Percentiles rank a stretch among this genome's conserved stretches.
Conservation (phyloP, 2,888 invertebrate genomes). For the Nomada goodeniana region DNA sequence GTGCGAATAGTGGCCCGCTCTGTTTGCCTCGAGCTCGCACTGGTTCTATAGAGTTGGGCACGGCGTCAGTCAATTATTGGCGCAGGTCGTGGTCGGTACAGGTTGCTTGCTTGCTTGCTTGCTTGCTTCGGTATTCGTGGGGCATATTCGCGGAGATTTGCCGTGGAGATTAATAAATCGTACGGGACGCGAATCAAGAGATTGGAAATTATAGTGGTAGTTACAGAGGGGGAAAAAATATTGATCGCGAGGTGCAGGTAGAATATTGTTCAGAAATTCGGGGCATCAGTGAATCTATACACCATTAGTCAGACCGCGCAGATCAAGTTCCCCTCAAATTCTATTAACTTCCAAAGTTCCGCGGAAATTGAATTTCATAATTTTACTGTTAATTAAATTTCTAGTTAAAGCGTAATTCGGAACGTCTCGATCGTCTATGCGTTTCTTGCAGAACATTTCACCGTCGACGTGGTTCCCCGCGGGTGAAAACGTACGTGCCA, state of each 20-base stretch:
- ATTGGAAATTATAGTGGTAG: not conserved
- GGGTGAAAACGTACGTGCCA: not conserved
- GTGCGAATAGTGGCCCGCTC: not conserved
- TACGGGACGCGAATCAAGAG: not conserved
- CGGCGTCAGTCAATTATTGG: not conserved
- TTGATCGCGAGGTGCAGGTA: not conserved
- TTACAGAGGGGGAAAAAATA: not conserved
- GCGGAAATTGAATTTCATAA: not conserved
- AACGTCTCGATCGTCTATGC: not conserved
- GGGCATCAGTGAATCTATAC: conserved; percentile 15
- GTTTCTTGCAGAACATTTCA: not conserved
- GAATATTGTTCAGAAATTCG: not conserved
- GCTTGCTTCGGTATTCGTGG: not conserved
- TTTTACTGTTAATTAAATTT: no score
- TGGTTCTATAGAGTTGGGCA: not conserved
- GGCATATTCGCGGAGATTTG: not conserved
- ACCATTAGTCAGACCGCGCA: conserved; percentile 11
- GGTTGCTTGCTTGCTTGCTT: not conserved
- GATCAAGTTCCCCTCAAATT: not conserved
- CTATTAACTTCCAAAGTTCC: not conserved
- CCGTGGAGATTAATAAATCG: not conserved
- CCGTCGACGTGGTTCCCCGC: no score
- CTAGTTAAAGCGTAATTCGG: no score
- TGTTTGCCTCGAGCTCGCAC: not conserved
- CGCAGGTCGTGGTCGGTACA: not conserved